These are phyloP conservation scores for Ectobius pallidus DNA, from an alignment of 2,888 invertebrate genomes.

Conservation along the genomic window DNA sequence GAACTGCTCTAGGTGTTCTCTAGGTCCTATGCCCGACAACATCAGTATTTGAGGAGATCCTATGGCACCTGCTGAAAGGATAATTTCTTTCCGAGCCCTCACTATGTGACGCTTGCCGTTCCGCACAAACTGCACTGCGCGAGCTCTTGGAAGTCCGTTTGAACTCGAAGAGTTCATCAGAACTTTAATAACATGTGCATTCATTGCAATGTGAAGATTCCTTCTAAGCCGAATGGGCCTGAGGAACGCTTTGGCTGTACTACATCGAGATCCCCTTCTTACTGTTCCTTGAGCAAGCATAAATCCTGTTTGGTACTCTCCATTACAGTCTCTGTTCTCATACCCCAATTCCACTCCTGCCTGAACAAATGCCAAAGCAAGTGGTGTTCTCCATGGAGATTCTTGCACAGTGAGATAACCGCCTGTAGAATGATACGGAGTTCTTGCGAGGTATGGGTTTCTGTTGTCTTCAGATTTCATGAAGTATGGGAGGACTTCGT, in stretches of 20 bases:
- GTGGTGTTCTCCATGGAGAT: slow-evolving; percentile 80
- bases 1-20: slow-evolving; percentile 72
- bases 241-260: slow-evolving; percentile 86
- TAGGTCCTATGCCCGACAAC: slow-evolving; percentile 88
- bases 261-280: slow-evolving; percentile 82
- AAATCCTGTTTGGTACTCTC: slow-evolving; percentile 82
- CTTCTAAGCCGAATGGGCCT: slow-evolving; percentile 76
- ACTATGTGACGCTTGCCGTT: slow-evolving; percentile 69
- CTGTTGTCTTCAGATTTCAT: slow-evolving; percentile 87
- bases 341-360: slow-evolving; percentile 85
- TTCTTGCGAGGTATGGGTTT: slow-evolving; percentile 78
- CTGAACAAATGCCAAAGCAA: slow-evolving; percentile 82
- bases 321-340: slow-evolving; percentile 80
- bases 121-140: slow-evolving; percentile 75
- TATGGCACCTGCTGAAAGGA: slow-evolving; percentile 86
- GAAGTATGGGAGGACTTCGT: slow-evolving; percentile 82
- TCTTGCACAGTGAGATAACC: slow-evolving; percentile 81
- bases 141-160: slow-evolving; percentile 64
- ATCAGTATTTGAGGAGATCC: slow-evolving; percentile 89
- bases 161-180: slow-evolving; percentile 23
- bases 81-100: slow-evolving; percentile 77
- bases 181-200: slow-evolving; percentile 72
- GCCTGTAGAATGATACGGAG: slow-evolving; percentile 76
- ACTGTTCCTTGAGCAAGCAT: slow-evolving; percentile 89
- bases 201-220: slow-evolving; percentile 81